Conservation (phyloP, 2,113 vertebrate species). For the Microtus montanus region DNA sequence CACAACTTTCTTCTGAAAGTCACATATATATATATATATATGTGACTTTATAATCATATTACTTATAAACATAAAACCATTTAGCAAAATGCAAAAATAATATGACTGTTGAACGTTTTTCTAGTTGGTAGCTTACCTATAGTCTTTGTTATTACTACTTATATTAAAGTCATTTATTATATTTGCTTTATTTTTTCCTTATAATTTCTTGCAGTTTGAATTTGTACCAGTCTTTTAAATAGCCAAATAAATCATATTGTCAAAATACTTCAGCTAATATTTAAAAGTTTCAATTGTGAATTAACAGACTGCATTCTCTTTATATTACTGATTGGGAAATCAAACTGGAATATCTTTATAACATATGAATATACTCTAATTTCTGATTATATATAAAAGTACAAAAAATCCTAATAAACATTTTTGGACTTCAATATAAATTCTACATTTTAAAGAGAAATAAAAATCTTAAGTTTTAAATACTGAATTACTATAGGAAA, state of each 20-base stretch:
- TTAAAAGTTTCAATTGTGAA: slow-evolving; percentile 35
- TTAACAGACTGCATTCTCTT: not conserved
- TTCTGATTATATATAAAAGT: not conserved
- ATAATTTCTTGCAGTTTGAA: not conserved
- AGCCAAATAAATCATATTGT: slow-evolving; percentile 55
- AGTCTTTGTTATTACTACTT: not conserved
- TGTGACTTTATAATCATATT: not conserved
- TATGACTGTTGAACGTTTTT: not conserved
- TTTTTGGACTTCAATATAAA: slow-evolving; percentile 47
- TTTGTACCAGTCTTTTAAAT: slow-evolving; percentile 49
- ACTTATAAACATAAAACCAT: not conserved
- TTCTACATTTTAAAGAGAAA: slow-evolving; percentile 54
- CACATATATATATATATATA: no score
- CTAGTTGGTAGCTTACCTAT: not conserved
- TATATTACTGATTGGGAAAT: slow-evolving; percentile 63
- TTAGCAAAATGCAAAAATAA: not conserved
- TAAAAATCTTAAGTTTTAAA: slow-evolving; percentile 59
- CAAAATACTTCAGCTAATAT: not conserved
- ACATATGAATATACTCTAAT: not conserved
- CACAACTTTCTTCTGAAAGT: not conserved
- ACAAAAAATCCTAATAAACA: slow-evolving; percentile 31
- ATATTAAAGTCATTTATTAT: not conserved
- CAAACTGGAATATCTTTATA: not conserved
- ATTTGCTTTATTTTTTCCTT: slow-evolving; percentile 42
- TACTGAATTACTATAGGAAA: slow-evolving; percentile 47